A percentile compares a stretch with the other conserved stretches of the same genome.
These are phyloP conservation scores for Chamaetylas fuelleborni DNA, from an alignment of 2,113 vertebrate species.

Conservation along the genomic window DNA sequence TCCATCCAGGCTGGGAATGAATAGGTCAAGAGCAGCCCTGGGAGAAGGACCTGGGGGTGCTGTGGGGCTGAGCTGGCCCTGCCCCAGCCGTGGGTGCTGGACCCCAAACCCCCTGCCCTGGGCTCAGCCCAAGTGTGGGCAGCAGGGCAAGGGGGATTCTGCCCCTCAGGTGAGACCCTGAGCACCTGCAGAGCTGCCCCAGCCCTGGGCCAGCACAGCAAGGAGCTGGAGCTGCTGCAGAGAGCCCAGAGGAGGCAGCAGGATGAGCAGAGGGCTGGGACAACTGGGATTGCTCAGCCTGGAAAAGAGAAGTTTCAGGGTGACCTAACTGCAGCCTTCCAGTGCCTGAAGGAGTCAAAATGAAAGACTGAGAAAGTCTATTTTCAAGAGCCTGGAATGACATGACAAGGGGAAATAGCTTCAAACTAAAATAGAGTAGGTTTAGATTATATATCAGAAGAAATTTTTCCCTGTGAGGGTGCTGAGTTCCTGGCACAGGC, in stretches of 20 bases:
- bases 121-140: background rate
- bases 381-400: background rate
- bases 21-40: background rate
- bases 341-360: background rate
- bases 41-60: background rate
- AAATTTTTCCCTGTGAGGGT: too few relatives aligned
- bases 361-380: background rate
- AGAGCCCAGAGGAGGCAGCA: background rate
- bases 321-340: background rate
- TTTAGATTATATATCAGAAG: background rate
- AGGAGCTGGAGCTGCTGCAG: background rate
- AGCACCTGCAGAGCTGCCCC: background rate
- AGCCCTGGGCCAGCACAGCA: background rate
- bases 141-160: background rate
- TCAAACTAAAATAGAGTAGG: background rate
- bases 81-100: background rate
- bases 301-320: background rate
- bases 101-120: background rate
- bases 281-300: background rate
- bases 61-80: background rate
- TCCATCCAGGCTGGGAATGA: background rate
- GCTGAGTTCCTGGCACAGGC: background rate
- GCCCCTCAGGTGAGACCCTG: background rate
- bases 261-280: background rate
- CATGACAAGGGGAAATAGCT: background rate